These are phyloP conservation scores for Gephyroberyx darwinii DNA, from an alignment of 2,797 vertebrate species.

Conservation along the genomic window DNA sequence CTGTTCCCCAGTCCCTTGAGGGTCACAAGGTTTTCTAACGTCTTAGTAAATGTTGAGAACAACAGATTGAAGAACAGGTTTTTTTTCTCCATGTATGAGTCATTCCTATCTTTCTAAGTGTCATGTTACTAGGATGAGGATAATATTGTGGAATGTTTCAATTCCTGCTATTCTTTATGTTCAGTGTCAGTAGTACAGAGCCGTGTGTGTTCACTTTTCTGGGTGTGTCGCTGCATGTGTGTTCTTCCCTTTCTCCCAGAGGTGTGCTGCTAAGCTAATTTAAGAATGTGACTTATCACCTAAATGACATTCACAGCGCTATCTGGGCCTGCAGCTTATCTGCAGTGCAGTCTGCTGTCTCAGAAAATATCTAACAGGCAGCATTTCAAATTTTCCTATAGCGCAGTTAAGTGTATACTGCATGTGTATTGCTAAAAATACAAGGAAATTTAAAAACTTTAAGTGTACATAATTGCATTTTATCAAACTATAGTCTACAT, in stretches of 20 bases:
- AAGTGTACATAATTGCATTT: conserved; percentile 41
- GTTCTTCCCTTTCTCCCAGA: conserved; percentile 47
- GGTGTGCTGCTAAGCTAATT: conserved; percentile 66
- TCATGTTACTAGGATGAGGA: conserved; percentile 43
- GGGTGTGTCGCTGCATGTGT: conserved; percentile 20
- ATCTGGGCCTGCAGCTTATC: conserved; percentile 61
- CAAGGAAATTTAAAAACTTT: conserved; percentile 24
- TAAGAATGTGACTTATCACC: conserved; percentile 73
- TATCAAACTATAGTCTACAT: conserved; percentile 31
- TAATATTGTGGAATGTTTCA: conserved; percentile 61
- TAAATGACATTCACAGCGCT: conserved; percentile 64
- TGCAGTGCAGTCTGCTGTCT: conserved; percentile 47
- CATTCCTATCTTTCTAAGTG: conserved; percentile 37
- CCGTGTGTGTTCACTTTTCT: conserved; percentile 13
- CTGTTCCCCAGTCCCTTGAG: background rate
- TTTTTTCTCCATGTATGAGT: conserved; percentile 15
- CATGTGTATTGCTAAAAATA: conserved; percentile 40
- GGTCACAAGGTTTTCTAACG: conserved; percentile 5
- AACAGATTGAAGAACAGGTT: background rate
- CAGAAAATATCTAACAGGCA: conserved; percentile 14
- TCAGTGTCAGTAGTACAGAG: conserved; percentile 12
- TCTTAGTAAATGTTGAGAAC: conserved; percentile 14
- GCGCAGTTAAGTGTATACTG: conserved; percentile 26
- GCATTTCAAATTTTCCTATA: conserved; percentile 41
- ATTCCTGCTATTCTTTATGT: conserved; percentile 34